Conservation (phyloP, 2,888 invertebrate genomes). For the Papilio gigon region DNA sequence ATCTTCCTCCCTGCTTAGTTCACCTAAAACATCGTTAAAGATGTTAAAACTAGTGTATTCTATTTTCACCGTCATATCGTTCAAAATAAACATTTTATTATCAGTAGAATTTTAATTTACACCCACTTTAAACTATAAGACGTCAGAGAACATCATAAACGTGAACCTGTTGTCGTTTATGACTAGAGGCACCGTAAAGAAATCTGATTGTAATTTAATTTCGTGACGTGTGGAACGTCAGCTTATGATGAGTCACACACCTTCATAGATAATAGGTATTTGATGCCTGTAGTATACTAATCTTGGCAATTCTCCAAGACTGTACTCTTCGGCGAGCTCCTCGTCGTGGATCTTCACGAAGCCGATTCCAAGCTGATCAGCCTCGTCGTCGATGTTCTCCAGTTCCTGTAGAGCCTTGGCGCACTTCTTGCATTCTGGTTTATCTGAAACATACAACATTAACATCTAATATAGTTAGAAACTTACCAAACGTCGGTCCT, state of each 20-base stretch:
- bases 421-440: conserved; percentile 95
- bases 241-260: conserved; percentile 80
- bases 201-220: conserved; percentile 50
- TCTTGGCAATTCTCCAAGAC: conserved; percentile 92
- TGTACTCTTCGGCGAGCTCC: conserved; percentile 95
- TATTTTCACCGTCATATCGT: conserved; percentile 27
- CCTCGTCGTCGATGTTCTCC: conserved; percentile 97
- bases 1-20: conserved; percentile 94
- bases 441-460: conserved; percentile 84
- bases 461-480: conserved; percentile 30
- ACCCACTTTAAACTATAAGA: conserved; percentile 18
- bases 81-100: background rate
- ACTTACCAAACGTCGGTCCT: background rate
- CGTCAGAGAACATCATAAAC: conserved; percentile 13
- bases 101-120: background rate
- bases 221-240: conserved; percentile 58
- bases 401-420: conserved; percentile 94
- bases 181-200: conserved; percentile 34
- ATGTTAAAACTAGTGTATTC: conserved; percentile 16
- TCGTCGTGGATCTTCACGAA: conserved; percentile 97
- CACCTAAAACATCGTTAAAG: conserved; percentile 78
- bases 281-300: conserved; percentile 96
- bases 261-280: conserved; percentile 97
- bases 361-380: conserved; percentile 95
- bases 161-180: conserved; percentile 1